phyloP scores from a whole-genome alignment of 2,113 vertebrate species.

The Todiramphus chloris region DNA sequence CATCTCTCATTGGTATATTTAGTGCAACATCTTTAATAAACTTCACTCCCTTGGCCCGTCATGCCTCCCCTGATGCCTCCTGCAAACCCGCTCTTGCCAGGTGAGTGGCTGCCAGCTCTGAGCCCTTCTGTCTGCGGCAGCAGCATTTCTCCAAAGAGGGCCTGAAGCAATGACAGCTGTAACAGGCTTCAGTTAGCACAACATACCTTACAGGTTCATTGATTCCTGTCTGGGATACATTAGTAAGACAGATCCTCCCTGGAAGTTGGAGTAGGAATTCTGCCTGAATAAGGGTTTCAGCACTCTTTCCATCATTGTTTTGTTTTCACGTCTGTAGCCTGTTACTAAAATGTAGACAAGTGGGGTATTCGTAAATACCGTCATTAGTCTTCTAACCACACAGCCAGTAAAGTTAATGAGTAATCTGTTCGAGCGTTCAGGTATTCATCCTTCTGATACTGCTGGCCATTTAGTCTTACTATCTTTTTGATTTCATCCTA shows the following conservation, averaged over 20 bases:
- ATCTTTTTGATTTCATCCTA: background rate
- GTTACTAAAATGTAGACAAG: background rate
- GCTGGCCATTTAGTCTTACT: background rate
- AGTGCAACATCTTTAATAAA: background rate
- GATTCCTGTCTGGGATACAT: background rate
- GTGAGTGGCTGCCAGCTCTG: background rate
- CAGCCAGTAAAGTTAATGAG: background rate
- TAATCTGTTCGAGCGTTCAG: background rate
- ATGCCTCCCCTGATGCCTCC: background rate
- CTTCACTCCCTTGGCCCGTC: fast-evolving
- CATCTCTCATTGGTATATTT: background rate
- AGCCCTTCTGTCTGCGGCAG: background rate
- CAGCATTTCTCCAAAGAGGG: background rate
- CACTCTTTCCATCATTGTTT: background rate
- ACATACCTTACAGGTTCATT: background rate
- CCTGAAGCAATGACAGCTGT: background rate
- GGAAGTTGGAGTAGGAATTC: background rate
- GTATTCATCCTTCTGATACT: background rate
- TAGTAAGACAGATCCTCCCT: background rate
- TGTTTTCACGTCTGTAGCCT: background rate
- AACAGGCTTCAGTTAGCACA: slow-evolving; percentile 5
- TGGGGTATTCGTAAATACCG: background rate
- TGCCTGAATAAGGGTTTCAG: background rate
- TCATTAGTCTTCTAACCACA: background rate
- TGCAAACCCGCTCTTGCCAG: background rate